These are phyloP conservation scores for Linnaemya vulpina DNA, from an alignment of 2,888 invertebrate genomes.

Conservation along the genomic window DNA sequence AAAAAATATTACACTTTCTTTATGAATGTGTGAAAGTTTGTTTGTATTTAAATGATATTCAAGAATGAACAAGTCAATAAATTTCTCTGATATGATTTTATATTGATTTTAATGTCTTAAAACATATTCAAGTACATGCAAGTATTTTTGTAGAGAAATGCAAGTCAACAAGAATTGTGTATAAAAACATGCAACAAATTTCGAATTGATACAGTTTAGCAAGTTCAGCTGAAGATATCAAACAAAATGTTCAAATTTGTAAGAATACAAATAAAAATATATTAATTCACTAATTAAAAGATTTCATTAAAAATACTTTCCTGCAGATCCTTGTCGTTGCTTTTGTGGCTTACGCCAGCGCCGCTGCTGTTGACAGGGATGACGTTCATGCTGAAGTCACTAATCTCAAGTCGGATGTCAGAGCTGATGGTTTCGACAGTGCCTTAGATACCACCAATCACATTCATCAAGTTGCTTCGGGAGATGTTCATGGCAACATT, in stretches of 20 bases:
- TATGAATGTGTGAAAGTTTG: not conserved
- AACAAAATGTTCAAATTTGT: conserved; percentile 54
- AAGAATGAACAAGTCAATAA: not conserved
- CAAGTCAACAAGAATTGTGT: not conserved
- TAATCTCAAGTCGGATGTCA: conserved; percentile 72
- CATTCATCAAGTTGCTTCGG: conserved; percentile 72
- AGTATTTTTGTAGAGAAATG: no score
- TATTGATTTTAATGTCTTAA: not conserved
- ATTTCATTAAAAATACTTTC: conserved; percentile 37
- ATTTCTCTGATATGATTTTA: not conserved
- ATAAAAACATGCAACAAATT: conserved; percentile 24
- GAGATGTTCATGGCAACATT: conserved; percentile 78
- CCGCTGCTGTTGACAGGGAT: conserved; percentile 50
- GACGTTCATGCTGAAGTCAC: conserved; percentile 70
- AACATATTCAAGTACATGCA: not conserved
- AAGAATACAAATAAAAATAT: not conserved
- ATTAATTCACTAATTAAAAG: no score
- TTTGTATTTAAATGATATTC: not conserved
- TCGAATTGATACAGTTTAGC: conserved; percentile 18
- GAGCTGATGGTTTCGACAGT: conserved; percentile 77
- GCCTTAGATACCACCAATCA: conserved; percentile 76
- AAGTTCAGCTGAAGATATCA: conserved; percentile 45
- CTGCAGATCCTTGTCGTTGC: conserved; percentile 69
- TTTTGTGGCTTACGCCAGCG: conserved; percentile 73
- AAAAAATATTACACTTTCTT: conserved; percentile 3